Evolutionary conservation across 2,797 vertebrate species (phyloP), one percentile per base, ranked within the genome.

Genomic region (Gallinago stenura): DNA sequence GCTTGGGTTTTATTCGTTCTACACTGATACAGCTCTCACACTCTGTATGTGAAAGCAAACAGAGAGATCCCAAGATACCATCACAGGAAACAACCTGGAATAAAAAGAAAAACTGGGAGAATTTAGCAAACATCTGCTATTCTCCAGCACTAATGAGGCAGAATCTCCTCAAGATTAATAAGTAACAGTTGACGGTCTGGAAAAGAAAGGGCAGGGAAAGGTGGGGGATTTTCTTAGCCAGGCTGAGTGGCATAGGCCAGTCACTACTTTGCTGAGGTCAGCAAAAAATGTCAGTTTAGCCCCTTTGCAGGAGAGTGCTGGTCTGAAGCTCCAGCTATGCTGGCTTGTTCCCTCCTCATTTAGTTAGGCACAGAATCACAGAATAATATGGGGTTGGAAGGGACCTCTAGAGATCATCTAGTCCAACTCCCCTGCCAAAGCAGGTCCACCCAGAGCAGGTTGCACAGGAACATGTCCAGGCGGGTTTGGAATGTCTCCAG

Each of bases 11-110:
- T 71, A 56, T 56, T 95, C 66, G n/a, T 85, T 89, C 78, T 89
- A 68, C 76, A 30, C 16, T 43, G 90, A 91, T 93, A 91, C 39
- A 90, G 71, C 46, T 76, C 35, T 65, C 82, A 72, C 89, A 87
- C 26, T 84, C 70, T 4, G 0, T 95, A 79, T 93, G 93, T 95
- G 70, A 73, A 91, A 86, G 79, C 79, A 96, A 94, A 76, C 15
- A 53, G 51, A 83, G 45, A 54, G 46, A 79, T 64, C 79, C 62
- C 87, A 72, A 83, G 68, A 14, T 5, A 68, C 37, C 28, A 66
- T 45, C 78, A 57, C 35, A 83, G 60, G 91, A 96, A 97, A 85
- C n/a, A 83, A 50, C 62, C 83, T 85, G 60, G 71, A 86, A 90
- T 71, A 68, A 70, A 91, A 86, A 61, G 68, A 83, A 83, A 90